phyloP scores from a whole-genome alignment of 2,797 vertebrate genomes.

The Danio tinwini region DNA sequence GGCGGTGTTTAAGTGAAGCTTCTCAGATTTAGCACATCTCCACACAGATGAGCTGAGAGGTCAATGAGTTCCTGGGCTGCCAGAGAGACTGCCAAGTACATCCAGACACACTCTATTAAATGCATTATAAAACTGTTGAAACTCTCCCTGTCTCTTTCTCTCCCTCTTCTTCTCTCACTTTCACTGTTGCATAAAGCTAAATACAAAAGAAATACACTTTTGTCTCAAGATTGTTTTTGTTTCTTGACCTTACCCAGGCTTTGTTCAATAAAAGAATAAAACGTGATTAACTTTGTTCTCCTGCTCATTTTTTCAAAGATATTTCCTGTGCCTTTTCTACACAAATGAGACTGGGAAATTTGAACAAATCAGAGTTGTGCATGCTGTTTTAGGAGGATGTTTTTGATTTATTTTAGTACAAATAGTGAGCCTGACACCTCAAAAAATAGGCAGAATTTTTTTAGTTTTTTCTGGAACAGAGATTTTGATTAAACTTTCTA shows the following conservation, averaged over 20 bases:
- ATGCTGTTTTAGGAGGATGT: not conserved
- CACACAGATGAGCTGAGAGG: constrained; percentile 60
- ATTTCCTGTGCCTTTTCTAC: not conserved
- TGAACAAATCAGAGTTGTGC: not conserved
- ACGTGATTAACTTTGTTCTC: not conserved
- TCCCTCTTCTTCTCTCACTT: not conserved
- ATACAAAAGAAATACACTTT: not conserved
- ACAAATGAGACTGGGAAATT: not conserved
- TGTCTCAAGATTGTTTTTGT: not conserved
- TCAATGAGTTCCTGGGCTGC: constrained; percentile 61
- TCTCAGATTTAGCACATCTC: constrained; percentile 48
- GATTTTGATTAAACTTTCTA: no score
- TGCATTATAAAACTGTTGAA: constrained; percentile 55
- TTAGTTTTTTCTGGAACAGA: no score
- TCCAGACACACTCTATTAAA: constrained; percentile 62
- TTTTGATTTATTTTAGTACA: no score
- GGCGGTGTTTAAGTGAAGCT: constrained; percentile 49
- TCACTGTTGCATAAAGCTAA: not conserved
- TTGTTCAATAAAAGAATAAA: constrained; percentile 34
- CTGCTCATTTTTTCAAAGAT: not conserved
- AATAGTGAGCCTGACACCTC: no score
- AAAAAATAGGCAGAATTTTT: no score
- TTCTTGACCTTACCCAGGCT: not conserved
- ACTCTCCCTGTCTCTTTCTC: constrained; percentile 26
- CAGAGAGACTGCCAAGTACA: constrained; percentile 60